These are phyloP conservation scores for Myotis myotis DNA, from an alignment of 2,797 vertebrate genomes.

Conservation along the genomic window DNA sequence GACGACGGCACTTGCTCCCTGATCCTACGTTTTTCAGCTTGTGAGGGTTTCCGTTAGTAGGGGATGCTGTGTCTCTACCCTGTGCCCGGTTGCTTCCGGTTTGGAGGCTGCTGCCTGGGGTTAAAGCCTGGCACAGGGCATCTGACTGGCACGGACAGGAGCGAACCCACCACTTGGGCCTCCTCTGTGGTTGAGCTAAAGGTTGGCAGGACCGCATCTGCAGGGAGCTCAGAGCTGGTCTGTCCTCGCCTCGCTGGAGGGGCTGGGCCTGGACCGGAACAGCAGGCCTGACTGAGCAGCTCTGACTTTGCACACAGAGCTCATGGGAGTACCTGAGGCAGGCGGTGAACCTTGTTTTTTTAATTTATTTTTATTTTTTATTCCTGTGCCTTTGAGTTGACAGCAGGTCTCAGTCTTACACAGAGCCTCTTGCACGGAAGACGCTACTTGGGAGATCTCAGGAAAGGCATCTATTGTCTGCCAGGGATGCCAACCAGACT, in stretches of 20 bases:
- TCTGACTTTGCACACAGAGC: not conserved
- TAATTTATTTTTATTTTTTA: not conserved
- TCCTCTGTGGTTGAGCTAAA: not conserved
- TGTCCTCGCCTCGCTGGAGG: not conserved
- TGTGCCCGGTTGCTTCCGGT: not conserved
- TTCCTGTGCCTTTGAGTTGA: not conserved
- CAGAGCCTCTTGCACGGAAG: not conserved
- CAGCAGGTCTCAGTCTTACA: not conserved
- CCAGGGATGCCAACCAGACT: rapidly evolving
- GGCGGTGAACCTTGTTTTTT: rapidly evolving
- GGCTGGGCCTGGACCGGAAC: rapidly evolving
- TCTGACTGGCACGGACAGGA: not conserved
- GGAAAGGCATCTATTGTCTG: not conserved
- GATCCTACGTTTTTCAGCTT: not conserved
- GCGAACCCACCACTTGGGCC: not conserved
- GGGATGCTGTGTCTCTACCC: not conserved
- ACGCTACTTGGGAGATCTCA: not conserved
- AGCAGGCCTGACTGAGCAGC: not conserved
- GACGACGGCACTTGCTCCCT: not conserved
- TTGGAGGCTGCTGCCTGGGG: not conserved
- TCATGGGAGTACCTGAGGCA: rapidly evolving
- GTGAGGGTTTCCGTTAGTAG: not conserved
- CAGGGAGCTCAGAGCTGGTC: not conserved
- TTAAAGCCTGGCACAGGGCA: not conserved
- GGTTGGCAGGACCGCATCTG: rapidly evolving